Percentiles rank a stretch among this genome's conserved stretches.
Evolutionary conservation across 2,113 vertebrate genomes (phyloP).

Genomic region (Callaeas wilsoni): DNA sequence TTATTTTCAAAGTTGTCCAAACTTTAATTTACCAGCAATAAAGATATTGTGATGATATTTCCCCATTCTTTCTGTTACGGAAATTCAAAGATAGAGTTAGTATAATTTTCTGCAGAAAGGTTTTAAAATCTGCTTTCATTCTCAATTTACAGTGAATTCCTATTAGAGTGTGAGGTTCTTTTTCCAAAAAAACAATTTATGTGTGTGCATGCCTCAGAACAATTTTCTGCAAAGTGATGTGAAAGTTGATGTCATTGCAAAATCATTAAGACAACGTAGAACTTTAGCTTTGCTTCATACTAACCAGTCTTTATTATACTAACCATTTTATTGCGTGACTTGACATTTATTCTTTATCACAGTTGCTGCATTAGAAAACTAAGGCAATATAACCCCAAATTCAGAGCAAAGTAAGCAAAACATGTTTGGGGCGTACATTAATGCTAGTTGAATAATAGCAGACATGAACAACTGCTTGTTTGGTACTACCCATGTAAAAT

Average conservation of each 20-base stretch:
- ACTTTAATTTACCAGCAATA: neutral
- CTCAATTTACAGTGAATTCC: neutral
- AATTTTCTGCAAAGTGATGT: neutral
- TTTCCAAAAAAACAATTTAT: neutral
- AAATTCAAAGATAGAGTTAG: neutral
- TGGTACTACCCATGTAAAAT: neutral
- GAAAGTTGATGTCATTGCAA: neutral
- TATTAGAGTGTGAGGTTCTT: neutral
- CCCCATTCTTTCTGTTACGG: neutral
- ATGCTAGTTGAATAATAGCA: neutral
- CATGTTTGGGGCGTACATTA: neutral
- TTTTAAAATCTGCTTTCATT: neutral
- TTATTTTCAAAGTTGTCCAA: neutral
- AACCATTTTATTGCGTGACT: neutral
- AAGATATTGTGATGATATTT: neutral
- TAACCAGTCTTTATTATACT: neutral
- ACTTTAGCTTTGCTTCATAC: neutral
- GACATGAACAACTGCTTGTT: neutral
- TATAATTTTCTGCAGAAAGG: neutral
- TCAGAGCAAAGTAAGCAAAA: conserved; percentile 33
- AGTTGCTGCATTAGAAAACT: neutral
- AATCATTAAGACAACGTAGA: neutral
- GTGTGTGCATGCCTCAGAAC: neutral
- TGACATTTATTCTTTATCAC: neutral
- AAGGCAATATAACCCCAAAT: conserved; percentile 1